Evolutionary conservation across 2,113 vertebrate genomes (phyloP).

Genomic region (Scomber scombrus): DNA sequence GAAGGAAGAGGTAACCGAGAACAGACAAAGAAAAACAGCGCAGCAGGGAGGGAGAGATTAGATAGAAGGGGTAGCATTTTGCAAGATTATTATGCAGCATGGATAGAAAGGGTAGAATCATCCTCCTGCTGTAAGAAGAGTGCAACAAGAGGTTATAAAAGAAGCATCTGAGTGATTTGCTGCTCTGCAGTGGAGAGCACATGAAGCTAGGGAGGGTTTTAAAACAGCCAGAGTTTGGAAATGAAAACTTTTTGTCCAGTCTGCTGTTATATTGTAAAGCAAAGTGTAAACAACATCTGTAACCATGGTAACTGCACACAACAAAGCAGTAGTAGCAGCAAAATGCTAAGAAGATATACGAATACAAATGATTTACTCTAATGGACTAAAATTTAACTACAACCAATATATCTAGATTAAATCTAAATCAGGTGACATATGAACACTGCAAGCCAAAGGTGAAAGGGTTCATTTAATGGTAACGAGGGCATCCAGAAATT

Average conservation of each 20-base stretch:
- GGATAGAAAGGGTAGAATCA: background rate
- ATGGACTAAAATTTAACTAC: background rate
- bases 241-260: no score
- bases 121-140: no score
- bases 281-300: background rate
- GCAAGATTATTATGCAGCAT: background rate
- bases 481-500: no score
- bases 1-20: constrained; percentile 92
- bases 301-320: background rate
- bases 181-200: background rate
- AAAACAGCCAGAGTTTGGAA: no score
- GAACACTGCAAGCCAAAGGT: no score
- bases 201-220: background rate
- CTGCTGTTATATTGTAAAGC: no score
- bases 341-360: background rate
- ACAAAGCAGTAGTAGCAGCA: background rate
- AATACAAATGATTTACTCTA: no score
- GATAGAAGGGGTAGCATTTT: background rate
- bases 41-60: no score
- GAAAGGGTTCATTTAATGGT: no score
- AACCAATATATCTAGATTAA: background rate
- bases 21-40: background rate
- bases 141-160: no score
- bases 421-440: no score
- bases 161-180: background rate